Conservation (phyloP, 2,888 invertebrate genomes). For the Metallyticus violacea region DNA sequence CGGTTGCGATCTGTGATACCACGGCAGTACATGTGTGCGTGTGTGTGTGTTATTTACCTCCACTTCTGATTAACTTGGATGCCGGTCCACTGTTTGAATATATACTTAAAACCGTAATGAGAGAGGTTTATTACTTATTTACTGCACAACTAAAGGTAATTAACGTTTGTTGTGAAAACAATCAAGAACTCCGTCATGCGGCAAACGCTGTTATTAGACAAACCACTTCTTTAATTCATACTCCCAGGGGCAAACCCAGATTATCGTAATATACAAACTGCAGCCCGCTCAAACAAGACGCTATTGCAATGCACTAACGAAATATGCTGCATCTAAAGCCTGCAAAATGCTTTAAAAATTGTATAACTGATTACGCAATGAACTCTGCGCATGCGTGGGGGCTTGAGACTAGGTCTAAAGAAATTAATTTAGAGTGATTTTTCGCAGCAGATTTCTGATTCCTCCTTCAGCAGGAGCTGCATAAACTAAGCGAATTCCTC, state of each 20-base stretch:
- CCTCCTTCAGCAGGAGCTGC: too few relatives aligned
- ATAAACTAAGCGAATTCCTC: too few relatives aligned
- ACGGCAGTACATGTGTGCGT: neutral
- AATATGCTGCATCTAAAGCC: neutral
- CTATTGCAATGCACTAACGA: neutral
- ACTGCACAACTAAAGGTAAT: neutral
- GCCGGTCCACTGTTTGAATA: neutral
- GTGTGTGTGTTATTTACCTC: neutral
- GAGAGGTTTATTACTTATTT: neutral
- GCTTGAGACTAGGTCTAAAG: too few relatives aligned
- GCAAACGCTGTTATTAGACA: neutral
- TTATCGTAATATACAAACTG: neutral
- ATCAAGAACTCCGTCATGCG: neutral
- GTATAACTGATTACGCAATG: too few relatives aligned
- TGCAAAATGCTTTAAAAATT: neutral
- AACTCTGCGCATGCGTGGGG: too few relatives aligned
- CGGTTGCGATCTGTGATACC: neutral
- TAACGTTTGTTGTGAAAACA: constrained; percentile 7
- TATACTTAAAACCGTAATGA: neutral
- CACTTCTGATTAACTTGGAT: neutral
- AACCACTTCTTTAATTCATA: neutral
- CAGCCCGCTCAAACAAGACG: neutral
- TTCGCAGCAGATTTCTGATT: too few relatives aligned
- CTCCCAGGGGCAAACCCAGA: neutral
- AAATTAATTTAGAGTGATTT: too few relatives aligned